These are phyloP conservation scores for Variabilichromis moorii DNA, from an alignment of 2,113 vertebrate genomes.

Conservation along the genomic window DNA sequence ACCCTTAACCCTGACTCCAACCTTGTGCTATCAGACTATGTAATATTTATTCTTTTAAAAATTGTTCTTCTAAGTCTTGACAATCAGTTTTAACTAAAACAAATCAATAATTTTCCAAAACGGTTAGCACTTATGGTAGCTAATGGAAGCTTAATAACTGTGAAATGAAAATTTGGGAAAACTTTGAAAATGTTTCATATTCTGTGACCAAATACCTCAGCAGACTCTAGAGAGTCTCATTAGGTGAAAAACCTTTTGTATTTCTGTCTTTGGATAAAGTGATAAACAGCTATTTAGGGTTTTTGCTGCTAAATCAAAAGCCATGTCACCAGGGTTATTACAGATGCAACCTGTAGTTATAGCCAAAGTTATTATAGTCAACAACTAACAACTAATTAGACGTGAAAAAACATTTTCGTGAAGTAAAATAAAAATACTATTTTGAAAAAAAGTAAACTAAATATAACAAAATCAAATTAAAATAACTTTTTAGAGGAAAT, in stretches of 20 bases:
- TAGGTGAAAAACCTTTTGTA: not conserved
- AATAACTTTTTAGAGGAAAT: not conserved
- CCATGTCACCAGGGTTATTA: not conserved
- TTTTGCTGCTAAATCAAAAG: not conserved
- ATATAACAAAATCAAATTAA: accelerated
- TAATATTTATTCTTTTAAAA: not conserved
- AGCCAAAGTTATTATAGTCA: not conserved
- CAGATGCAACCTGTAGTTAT: not conserved
- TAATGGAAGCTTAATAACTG: not conserved
- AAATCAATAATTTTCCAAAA: not conserved
- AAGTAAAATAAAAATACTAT: not conserved
- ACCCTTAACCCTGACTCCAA: not conserved
- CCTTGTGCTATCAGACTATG: not conserved
- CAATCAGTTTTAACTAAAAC: not conserved
- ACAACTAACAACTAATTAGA: not conserved
- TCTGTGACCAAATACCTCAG: not conserved
- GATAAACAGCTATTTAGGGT: not conserved
- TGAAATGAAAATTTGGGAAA: not conserved
- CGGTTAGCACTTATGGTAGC: not conserved
- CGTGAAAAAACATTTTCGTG: not conserved
- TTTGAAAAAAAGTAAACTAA: not conserved
- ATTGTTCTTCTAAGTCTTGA: not conserved
- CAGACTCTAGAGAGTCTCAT: not conserved
- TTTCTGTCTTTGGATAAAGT: not conserved
- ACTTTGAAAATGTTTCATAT: not conserved